phyloP scores from a whole-genome alignment of 2,888 invertebrate species.

The Lobophora halterata region DNA sequence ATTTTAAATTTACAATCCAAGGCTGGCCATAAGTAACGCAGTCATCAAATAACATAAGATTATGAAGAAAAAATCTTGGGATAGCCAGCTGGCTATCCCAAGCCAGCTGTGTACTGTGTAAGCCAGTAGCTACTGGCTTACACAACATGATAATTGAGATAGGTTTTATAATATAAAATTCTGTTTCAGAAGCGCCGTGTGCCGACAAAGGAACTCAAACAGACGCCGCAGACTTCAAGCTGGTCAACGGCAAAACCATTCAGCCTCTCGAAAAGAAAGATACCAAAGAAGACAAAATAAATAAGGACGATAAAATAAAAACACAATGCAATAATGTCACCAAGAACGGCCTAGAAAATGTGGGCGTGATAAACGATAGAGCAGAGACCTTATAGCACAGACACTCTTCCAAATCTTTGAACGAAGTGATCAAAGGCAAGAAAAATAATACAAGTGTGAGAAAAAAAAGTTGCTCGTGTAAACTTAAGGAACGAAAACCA shows the following conservation, averaged over 20 bases:
- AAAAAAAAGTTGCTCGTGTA: conserved; percentile 72
- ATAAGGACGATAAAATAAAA: conserved; percentile 34
- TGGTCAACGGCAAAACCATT: conserved; percentile 58
- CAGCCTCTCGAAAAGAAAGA: conserved; percentile 27
- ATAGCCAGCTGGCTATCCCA: too few relatives aligned
- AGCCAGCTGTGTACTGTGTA: too few relatives aligned
- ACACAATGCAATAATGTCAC: conserved; percentile 39
- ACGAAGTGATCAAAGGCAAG: conserved; percentile 47
- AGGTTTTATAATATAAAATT: not conserved
- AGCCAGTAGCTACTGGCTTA: too few relatives aligned
- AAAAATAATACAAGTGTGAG: conserved; percentile 51
- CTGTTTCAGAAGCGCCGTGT: conserved; percentile 51
- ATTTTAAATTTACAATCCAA: too few relatives aligned
- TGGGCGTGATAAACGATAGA: conserved; percentile 44
- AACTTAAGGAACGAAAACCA: conserved; percentile 62
- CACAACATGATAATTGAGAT: too few relatives aligned
- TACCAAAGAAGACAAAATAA: conserved; percentile 34
- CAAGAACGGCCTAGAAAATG: conserved; percentile 13
- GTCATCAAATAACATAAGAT: too few relatives aligned
- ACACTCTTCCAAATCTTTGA: conserved; percentile 61
- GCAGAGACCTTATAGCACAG: conserved; percentile 68
- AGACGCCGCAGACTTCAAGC: conserved; percentile 57
- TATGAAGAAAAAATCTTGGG: too few relatives aligned
- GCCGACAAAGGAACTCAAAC: conserved; percentile 69
- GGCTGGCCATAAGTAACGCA: too few relatives aligned